phyloP scores from a whole-genome alignment of 2,113 vertebrate genomes.

The Cyprinus carpio region DNA sequence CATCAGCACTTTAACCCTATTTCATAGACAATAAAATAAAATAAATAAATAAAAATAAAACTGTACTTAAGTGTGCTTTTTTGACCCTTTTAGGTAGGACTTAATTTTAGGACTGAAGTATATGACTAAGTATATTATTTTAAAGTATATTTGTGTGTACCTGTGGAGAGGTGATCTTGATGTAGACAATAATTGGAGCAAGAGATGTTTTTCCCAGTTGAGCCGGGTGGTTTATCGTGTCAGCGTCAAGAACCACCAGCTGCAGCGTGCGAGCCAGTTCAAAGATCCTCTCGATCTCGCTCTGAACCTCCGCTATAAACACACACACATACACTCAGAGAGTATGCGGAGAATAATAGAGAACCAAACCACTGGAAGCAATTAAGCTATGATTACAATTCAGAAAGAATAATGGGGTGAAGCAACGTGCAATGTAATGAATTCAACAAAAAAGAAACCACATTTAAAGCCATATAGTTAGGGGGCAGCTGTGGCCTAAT shows the following conservation, averaged over 20 bases:
- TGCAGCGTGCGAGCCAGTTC: conserved; percentile 94
- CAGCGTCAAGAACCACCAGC: conserved; percentile 93
- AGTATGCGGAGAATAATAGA: not conserved
- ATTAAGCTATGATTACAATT: not conserved
- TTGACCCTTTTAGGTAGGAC: too few relatives aligned
- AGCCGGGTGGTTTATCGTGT: conserved; percentile 96
- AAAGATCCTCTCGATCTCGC: conserved; percentile 97
- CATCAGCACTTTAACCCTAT: too few relatives aligned
- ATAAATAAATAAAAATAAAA: too few relatives aligned
- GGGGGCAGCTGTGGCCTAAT: too few relatives aligned
- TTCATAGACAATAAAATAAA: too few relatives aligned
- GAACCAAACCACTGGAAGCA: not conserved
- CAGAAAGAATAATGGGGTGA: too few relatives aligned
- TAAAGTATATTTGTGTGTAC: conserved; percentile 65
- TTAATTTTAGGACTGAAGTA: too few relatives aligned
- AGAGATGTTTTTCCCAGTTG: conserved; percentile 96
- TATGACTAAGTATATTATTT: too few relatives aligned
- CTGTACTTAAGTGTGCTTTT: too few relatives aligned
- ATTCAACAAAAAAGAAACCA: not conserved
- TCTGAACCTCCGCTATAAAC: conserved; percentile 91
- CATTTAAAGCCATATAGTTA: not conserved
- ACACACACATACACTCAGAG: conserved; percentile 26
- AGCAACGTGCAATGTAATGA: not conserved
- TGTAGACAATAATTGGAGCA: conserved; percentile 94
- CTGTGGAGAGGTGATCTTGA: conserved; percentile 98